Evolutionary conservation across 2,888 invertebrate species (phyloP).

Genomic region (Cosmia trapezina): DNA sequence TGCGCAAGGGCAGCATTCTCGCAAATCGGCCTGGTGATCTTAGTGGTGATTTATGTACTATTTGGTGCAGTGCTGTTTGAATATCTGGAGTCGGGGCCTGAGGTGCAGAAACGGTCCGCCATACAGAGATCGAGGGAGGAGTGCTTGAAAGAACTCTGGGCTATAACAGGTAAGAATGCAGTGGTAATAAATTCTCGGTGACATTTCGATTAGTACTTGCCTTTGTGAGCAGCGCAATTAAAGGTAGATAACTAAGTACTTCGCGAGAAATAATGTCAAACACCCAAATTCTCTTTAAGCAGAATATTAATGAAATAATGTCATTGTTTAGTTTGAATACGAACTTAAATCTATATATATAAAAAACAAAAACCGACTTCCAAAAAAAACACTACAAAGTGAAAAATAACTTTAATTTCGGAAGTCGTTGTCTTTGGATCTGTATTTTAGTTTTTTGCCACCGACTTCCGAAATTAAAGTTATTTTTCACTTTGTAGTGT

Average conservation of each 20-base stretch:
- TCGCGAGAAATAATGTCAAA: not conserved
- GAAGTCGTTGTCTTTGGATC: too few relatives aligned
- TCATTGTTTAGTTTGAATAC: too few relatives aligned
- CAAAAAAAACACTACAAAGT: too few relatives aligned
- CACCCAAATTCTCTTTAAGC: not conserved
- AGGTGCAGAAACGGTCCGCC: slow-evolving; percentile 91
- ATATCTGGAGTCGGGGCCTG: slow-evolving; percentile 93
- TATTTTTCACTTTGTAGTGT: too few relatives aligned
- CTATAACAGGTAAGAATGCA: slow-evolving; percentile 92
- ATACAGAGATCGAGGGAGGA: slow-evolving; percentile 92
- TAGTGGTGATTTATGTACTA: slow-evolving; percentile 94
- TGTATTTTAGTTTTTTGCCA: too few relatives aligned
- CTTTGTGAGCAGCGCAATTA: not conserved
- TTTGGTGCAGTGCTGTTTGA: slow-evolving; percentile 94
- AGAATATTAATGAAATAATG: too few relatives aligned
- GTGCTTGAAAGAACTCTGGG: slow-evolving; percentile 94
- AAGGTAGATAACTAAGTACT: not conserved
- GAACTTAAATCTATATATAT: too few relatives aligned
- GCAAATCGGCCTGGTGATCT: slow-evolving; percentile 92
- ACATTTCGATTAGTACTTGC: not conserved
- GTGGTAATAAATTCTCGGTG: not conserved
- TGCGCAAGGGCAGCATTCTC: slow-evolving; percentile 92
- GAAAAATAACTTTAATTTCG: too few relatives aligned
- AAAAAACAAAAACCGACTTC: too few relatives aligned
- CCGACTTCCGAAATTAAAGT: too few relatives aligned